Base-by-base conservation (phyloP, 2,113 vertebrate species). In the Odontesthes bonariensis region DNA sequence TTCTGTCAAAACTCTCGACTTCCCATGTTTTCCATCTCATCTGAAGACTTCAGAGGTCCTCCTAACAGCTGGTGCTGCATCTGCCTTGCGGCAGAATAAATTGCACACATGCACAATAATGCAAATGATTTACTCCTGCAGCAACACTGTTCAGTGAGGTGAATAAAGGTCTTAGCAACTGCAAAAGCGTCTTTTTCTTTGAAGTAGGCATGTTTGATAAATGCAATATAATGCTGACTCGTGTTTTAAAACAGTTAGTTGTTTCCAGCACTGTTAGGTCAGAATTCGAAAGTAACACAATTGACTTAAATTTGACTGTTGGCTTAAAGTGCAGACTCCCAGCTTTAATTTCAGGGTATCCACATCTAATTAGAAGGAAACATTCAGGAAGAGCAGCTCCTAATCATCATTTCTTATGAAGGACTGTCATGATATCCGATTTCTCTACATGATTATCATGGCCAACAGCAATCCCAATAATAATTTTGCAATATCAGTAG, bases 31-130 rank as follows among this genome's bases (percentile, higher is more conserved):
- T 78, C 55, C 46, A 63, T 88, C 86, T 89, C 51, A 84, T 87
- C 81, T 57, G 33, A 83, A 87, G 66, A 82, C 86, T 77, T 83
- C 79, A 73, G 69, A 86, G 74, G 84, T 87, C 63, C 69, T 85
- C 74, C 58, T 60, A 84, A 77, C 89, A 91, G 83, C 87, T 92
- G 90, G 51, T 70, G 68, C 73, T 66, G 35, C 87, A 86, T 82
- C 72, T 91, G 87, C 84, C 72, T 83, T 1, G 6, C 17, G 60
- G 77, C 52, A 56, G 42, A 79, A 65, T 69, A 76, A 88, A 77
- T 22, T 75, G 72, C 73, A 80, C 52, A 74, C 58, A 53, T 69
- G 55, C 73, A 77, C 69, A 49, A 13, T 57, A 63, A 81, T 86
- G 77, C 56, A 77, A 84, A 79, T 44, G 32, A 79, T 54, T 54